phyloP scores from a whole-genome alignment of 2,888 invertebrate species.

The Yponomeuta malinellus region DNA sequence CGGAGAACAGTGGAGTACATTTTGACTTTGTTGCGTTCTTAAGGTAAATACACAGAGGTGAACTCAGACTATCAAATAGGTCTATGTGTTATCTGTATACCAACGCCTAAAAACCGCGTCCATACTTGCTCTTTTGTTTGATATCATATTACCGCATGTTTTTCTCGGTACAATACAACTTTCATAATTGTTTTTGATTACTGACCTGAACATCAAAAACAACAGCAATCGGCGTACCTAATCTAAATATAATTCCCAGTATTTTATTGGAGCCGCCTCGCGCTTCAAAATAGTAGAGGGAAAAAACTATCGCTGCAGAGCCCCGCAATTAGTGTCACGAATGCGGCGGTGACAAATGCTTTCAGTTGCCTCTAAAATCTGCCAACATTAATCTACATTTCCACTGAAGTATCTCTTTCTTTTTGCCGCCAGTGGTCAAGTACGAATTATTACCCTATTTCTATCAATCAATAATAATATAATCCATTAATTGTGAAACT shows the following conservation, averaged over 20 bases:
- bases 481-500: no score
- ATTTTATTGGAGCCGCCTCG: background rate
- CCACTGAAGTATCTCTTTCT: background rate
- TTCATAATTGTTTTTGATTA: background rate
- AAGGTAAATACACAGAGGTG: no score
- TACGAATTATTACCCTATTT: no score
- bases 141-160: background rate
- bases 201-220: background rate
- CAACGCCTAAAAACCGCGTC: no score
- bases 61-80: no score
- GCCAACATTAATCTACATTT: constrained; percentile 3
- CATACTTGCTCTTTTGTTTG: no score
- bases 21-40: no score
- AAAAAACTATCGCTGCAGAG: background rate
- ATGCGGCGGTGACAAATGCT: background rate
- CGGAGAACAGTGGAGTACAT: no score
- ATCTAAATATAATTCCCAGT: background rate
- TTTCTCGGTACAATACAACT: background rate
- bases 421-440: background rate
- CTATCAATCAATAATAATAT: no score
- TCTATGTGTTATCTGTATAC: no score
- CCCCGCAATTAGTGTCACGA: background rate
- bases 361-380: background rate
- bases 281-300: background rate
- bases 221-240: background rate